Conservation (phyloP, 2,113 vertebrate genomes). For the Atherinomorus stipes region DNA sequence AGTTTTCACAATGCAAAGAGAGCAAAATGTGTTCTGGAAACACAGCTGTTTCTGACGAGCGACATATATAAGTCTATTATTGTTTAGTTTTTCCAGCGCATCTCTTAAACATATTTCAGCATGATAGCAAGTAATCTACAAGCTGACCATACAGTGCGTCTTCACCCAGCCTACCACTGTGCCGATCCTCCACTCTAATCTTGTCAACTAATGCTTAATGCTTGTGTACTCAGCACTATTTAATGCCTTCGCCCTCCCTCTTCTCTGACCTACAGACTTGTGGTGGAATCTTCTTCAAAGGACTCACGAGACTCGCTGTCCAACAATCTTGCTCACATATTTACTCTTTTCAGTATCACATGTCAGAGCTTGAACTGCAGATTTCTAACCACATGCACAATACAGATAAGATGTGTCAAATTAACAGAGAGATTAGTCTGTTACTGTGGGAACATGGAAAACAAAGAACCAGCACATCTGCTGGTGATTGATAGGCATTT, state of each 20-base stretch:
- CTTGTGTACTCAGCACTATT: slow-evolving; percentile 76
- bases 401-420: not conserved
- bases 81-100: not conserved
- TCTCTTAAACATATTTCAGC: not conserved
- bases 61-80: not conserved
- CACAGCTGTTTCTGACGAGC: not conserved
- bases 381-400: not conserved
- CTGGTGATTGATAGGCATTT: slow-evolving; percentile 1
- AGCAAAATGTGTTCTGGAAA: not conserved
- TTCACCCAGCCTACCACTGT: slow-evolving; percentile 28
- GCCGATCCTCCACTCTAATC: slow-evolving; percentile 63
- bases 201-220: slow-evolving; percentile 72
- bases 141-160: slow-evolving; percentile 51
- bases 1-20: no score
- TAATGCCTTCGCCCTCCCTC: slow-evolving; percentile 62
- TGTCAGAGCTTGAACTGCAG: not conserved
- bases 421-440: not conserved
- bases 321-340: not conserved
- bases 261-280: slow-evolving; percentile 69
- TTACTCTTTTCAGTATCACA: not conserved
- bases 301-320: not conserved
- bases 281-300: slow-evolving; percentile 19
- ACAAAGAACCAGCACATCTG: not conserved
- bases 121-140: slow-evolving; percentile 21
- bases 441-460: not conserved